These are phyloP conservation scores for Saccopteryx leptura DNA, from an alignment of 2,113 vertebrate genomes.

Conservation along the genomic window DNA sequence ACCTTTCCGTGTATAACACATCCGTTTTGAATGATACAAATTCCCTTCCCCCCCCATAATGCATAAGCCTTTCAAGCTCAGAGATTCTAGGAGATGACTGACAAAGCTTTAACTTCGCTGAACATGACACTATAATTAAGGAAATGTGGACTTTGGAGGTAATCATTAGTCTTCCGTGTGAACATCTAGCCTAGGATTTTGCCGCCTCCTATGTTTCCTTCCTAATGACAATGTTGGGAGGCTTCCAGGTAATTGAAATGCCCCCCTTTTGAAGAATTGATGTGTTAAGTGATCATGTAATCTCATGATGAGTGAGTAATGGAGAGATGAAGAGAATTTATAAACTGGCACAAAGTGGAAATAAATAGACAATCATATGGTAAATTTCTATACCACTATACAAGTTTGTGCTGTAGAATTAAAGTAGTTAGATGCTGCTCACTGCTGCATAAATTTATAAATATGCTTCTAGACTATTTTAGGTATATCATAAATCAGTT, in stretches of 20 bases:
- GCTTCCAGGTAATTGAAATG: conserved; percentile 72
- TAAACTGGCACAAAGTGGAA: conserved; percentile 50
- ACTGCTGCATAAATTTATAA: not conserved
- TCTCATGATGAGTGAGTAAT: conserved; percentile 63
- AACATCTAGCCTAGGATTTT: conserved; percentile 55
- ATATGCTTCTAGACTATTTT: not conserved
- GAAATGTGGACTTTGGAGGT: conserved; percentile 70
- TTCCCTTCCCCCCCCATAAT: conserved; percentile 1
- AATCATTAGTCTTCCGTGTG: conserved; percentile 60
- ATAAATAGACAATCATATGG: conserved; percentile 20
- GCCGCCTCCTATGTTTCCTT: conserved; percentile 70
- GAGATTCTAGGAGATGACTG: conserved; percentile 56
- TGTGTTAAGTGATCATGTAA: conserved; percentile 71
- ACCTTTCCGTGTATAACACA: not conserved
- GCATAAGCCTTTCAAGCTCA: conserved; percentile 51
- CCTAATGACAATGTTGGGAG: conserved; percentile 74
- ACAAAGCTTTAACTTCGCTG: conserved; percentile 70
- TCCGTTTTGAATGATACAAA: conserved; percentile 33
- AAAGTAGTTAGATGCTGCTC: not conserved
- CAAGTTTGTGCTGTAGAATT: conserved; percentile 12
- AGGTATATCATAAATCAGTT: not conserved
- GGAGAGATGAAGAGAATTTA: conserved; percentile 50
- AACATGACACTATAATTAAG: conserved; percentile 70
- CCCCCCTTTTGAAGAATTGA: conserved; percentile 69
- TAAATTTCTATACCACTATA: conserved; percentile 38